Conservation (phyloP, 2,888 invertebrate species). For the Tortricodes alternella region DNA sequence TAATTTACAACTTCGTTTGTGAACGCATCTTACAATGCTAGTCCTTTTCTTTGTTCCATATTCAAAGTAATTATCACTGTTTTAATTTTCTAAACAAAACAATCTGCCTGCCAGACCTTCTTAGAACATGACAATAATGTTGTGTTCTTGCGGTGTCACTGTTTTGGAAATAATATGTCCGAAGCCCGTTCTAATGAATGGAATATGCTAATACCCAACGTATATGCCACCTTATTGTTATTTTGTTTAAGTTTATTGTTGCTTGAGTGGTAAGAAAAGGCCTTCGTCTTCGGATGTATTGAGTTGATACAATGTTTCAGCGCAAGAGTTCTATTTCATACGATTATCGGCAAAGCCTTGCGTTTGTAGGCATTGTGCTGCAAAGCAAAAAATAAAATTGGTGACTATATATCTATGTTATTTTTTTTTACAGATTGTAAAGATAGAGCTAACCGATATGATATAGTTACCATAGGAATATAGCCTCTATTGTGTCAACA, state of each 20-base stretch:
- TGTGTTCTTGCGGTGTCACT: constrained; percentile 62
- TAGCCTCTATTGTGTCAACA: too few relatives aligned
- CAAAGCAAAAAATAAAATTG: too few relatives aligned
- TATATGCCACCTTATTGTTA: not conserved
- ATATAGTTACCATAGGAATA: too few relatives aligned
- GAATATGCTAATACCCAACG: constrained; percentile 17
- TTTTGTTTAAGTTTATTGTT: not conserved
- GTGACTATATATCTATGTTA: too few relatives aligned
- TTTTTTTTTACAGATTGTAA: too few relatives aligned
- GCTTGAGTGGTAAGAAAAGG: not conserved
- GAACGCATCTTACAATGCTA: constrained; percentile 2
- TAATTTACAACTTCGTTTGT: constrained; percentile 17
- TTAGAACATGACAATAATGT: constrained; percentile 44
- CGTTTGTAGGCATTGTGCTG: too few relatives aligned
- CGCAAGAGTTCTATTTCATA: too few relatives aligned
- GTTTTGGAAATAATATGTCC: constrained; percentile 61
- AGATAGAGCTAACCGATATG: too few relatives aligned
- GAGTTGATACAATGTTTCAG: not conserved
- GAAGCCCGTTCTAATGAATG: constrained; percentile 46
- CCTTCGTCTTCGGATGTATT: not conserved
- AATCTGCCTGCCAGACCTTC: constrained; percentile 45
- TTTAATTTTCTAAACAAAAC: constrained; percentile 46
- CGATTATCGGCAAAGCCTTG: too few relatives aligned
- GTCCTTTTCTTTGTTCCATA: constrained; percentile 34
- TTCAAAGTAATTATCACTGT: constrained; percentile 55